phyloP scores from a whole-genome alignment of 92 coral and sea anemone species.

The Palythoa heliodiscus region DNA sequence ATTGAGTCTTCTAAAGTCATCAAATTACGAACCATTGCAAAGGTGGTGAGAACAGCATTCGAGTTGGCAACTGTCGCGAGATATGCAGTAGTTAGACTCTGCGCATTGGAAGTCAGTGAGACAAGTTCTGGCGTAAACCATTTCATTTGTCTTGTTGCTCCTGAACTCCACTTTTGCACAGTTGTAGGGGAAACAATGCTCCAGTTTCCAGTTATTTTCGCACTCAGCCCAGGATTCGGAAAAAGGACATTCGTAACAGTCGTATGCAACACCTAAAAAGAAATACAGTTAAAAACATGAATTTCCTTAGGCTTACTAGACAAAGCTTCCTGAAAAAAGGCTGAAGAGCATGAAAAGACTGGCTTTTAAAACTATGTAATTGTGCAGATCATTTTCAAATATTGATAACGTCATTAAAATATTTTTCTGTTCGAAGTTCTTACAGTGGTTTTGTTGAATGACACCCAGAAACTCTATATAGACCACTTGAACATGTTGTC shows the following conservation, averaged over 20 bases:
- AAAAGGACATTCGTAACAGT: conserved; percentile 17
- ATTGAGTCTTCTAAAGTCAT: too few relatives aligned
- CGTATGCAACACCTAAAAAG: conserved; percentile 4
- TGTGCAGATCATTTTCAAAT: too few relatives aligned
- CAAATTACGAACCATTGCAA: neutral
- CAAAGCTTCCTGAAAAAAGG: too few relatives aligned
- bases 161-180: conserved; percentile 30
- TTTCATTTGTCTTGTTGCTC: neutral
- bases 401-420: too few relatives aligned
- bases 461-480: too few relatives aligned
- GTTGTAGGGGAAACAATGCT: conserved; percentile 9
- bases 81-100: neutral
- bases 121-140: conserved; percentile 11
- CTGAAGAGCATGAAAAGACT: too few relatives aligned
- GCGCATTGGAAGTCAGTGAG: conserved; percentile 17
- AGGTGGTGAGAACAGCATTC: neutral
- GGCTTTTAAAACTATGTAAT: too few relatives aligned
- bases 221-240: conserved; percentile 20
- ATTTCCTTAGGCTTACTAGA: too few relatives aligned
- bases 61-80: neutral
- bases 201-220: neutral
- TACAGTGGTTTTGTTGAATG: too few relatives aligned
- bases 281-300: neutral
- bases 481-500: too few relatives aligned
- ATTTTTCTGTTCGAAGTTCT: too few relatives aligned